A percentile compares a stretch with the other conserved stretches of the same genome.
Evolutionary conservation across 2,888 invertebrate genomes (phyloP).

Genomic region (Morinoia aosen): DNA sequence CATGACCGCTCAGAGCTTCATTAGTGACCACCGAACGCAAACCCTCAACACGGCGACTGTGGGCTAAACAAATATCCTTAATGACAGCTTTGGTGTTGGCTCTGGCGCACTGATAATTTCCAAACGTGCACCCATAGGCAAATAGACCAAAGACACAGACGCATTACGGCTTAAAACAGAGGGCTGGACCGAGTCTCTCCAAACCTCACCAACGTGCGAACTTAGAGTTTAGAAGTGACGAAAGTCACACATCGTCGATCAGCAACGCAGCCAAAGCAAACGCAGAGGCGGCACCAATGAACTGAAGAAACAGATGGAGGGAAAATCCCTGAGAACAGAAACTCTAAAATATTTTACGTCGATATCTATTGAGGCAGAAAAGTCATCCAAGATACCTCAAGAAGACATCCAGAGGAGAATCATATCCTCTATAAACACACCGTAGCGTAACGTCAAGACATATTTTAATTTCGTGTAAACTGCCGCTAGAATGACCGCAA

Average conservation of each 20-base stretch:
- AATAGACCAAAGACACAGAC: constrained; percentile 9
- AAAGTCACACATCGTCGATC: constrained; percentile 47
- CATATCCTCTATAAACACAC: no score
- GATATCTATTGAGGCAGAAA: background rate
- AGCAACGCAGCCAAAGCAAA: background rate
- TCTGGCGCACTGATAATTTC: constrained; percentile 46
- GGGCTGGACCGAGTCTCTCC: background rate
- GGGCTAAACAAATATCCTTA: constrained; percentile 46
- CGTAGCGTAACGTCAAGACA: background rate
- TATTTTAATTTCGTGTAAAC: background rate
- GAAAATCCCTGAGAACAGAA: background rate
- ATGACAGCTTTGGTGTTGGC: constrained; percentile 46
- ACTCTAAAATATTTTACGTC: background rate
- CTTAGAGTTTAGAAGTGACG: background rate
- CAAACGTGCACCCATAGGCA: constrained; percentile 42
- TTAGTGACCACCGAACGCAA: constrained; percentile 18
- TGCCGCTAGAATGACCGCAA: background rate
- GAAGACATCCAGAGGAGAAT: no score
- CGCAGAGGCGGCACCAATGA: constrained; percentile 5
- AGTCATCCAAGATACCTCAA: background rate
- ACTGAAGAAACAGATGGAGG: background rate
- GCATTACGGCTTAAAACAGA: constrained; percentile 6
- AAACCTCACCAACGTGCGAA: background rate
- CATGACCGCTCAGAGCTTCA: constrained; percentile 43
- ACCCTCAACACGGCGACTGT: constrained; percentile 22